These are phyloP conservation scores for Eufriesea mexicana DNA, from an alignment of 1,140 invertebrate species.

Conservation along the genomic window DNA sequence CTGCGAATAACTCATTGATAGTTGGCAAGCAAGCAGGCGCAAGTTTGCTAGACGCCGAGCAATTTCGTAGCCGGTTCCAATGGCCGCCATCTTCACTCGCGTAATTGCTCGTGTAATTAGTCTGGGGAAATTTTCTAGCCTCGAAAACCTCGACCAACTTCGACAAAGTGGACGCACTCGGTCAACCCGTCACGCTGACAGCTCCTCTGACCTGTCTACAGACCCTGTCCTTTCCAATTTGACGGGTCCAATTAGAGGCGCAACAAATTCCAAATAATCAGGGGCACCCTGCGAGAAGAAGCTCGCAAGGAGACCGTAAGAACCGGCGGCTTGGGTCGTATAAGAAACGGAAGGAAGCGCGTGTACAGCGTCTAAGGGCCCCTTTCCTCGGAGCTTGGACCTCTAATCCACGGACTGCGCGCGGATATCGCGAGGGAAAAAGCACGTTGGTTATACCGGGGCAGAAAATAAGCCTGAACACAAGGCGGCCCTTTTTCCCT, in stretches of 20 bases:
- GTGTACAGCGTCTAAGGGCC: neutral
- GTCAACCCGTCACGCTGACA: no score
- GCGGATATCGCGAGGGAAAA: neutral
- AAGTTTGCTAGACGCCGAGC: no score
- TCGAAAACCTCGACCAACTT: no score
- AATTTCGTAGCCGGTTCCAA: no score
- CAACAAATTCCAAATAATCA: neutral
- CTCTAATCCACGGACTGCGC: neutral
- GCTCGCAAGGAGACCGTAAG: neutral
- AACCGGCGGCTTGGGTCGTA: neutral
- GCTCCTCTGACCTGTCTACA: no score
- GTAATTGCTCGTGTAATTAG: no score
- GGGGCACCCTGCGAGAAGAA: neutral
- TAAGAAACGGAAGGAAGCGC: neutral
- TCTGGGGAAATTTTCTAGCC: no score
- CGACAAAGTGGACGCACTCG: no score
- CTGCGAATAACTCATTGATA: no score
- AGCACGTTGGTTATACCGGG: neutral
- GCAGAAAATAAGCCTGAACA: slow-evolving; percentile 20
- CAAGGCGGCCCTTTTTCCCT: slow-evolving; percentile 25
- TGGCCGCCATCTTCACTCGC: no score
- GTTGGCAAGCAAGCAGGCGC: no score
- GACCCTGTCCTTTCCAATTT: neutral
- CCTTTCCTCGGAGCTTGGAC: neutral
- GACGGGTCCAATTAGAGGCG: neutral